These are phyloP conservation scores for Euura saliciscinereae DNA, from an alignment of 1,140 invertebrate species.

Conservation along the genomic window DNA sequence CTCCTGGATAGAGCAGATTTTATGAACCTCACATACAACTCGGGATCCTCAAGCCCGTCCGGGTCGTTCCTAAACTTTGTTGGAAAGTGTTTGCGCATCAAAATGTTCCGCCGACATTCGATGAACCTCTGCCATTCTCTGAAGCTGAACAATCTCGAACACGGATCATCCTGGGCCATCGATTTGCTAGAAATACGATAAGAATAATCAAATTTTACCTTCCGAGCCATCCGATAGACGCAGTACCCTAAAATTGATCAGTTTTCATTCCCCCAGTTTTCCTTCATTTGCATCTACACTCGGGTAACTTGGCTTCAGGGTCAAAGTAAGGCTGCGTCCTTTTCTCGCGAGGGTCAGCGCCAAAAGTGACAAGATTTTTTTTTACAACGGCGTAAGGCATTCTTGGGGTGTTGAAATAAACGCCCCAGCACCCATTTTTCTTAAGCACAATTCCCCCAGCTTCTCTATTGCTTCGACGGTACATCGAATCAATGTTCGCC, in stretches of 20 bases:
- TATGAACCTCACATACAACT: slow-evolving; percentile 44
- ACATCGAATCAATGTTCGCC: slow-evolving; percentile 25
- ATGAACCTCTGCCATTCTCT: slow-evolving; percentile 69
- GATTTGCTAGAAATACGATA: slow-evolving; percentile 36
- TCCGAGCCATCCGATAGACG: too few relatives aligned
- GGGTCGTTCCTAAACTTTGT: slow-evolving; percentile 53
- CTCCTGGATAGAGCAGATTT: slow-evolving; percentile 32
- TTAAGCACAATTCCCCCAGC: slow-evolving; percentile 35
- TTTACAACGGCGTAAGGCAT: slow-evolving; percentile 40
- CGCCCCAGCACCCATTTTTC: slow-evolving; percentile 27
- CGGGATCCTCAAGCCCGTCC: slow-evolving; percentile 31
- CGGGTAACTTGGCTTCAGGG: slow-evolving; percentile 14
- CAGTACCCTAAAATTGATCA: too few relatives aligned
- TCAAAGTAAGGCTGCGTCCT: slow-evolving; percentile 18
- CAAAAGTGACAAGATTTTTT: slow-evolving; percentile 32
- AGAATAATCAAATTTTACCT: background rate
- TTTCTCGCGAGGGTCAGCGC: slow-evolving; percentile 24
- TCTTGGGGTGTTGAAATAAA: slow-evolving; percentile 30
- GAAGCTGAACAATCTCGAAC: slow-evolving; percentile 64
- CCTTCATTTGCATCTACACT: slow-evolving; percentile 14
- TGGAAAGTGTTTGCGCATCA: slow-evolving; percentile 61
- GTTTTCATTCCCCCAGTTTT: background rate
- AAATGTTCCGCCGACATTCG: slow-evolving; percentile 62
- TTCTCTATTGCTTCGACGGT: slow-evolving; percentile 15
- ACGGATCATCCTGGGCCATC: slow-evolving; percentile 31